Evolutionary conservation across 2,888 invertebrate genomes (phyloP), one percentile per base, ranked within the genome.

Genomic region (Lithophane semibrunnea): DNA sequence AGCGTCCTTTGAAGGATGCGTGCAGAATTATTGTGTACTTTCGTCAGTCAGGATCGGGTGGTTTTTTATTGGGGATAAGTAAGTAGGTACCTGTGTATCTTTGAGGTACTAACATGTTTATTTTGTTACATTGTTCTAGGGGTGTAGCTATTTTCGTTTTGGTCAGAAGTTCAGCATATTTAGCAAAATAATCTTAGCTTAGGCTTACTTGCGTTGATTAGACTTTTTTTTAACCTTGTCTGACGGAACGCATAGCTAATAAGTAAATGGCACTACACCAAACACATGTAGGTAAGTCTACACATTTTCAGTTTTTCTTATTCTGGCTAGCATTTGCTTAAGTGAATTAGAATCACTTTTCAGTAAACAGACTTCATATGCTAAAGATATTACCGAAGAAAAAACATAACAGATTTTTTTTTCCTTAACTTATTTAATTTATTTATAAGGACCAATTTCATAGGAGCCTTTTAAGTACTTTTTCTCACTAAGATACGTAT

Each of bases 1-100:
- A 29, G 49, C 54, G 73, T 83, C 83, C 70, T 73, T 21, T 18
- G 24, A 82, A 75, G 75, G 64, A 80, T 75, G 54, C 65, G 72
- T 65, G 49, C 37, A n/a, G 29, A 66, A 73, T 74, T 73, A 73
- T 64, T 63, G 54, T 61, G 44, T 69, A 18, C 44, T 61, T 37
- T 64, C 1, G 1, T 29, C 56, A 61, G 12, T 42, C 52, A 56
- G 42, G n/a, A 61, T n/a, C 29, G 3, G 12, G 18, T 3, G 24
- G 21, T 8, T 78, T 69, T 61, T 24, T 47, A 47, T 69, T 63
- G 7, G 16, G 7, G 29, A 21, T 29, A 42, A 42, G 5, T 12
- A 37, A 12, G 5, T 10, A n/a, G n/a, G 37, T 56, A 47, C 0
- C 9, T 37, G 12, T 49, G 13, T 52, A 29, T 21, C 29, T 21